These are phyloP conservation scores for Esperia sulphurella DNA, from an alignment of 2,888 invertebrate genomes.

Conservation along the genomic window DNA sequence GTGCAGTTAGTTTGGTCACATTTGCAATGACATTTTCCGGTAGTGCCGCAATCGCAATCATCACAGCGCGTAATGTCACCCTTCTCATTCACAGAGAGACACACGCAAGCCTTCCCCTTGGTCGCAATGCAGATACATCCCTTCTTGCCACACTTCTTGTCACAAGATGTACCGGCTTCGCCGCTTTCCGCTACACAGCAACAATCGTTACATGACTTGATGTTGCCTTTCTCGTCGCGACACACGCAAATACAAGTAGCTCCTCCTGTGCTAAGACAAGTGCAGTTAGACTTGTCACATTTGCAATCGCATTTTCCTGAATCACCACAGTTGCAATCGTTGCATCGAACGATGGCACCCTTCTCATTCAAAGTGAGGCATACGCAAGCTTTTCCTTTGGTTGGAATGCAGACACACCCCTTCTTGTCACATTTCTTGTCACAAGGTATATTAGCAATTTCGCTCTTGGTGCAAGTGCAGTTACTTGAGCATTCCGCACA, in stretches of 20 bases:
- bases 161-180: neutral
- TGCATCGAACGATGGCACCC: constrained; percentile 2
- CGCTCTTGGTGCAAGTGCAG: constrained; percentile 12
- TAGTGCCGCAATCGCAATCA: constrained; percentile 27
- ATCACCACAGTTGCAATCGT: constrained; percentile 5
- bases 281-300: constrained; percentile 17
- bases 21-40: constrained; percentile 16
- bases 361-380: constrained; percentile 17
- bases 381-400: constrained; percentile 14
- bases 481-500: constrained; percentile 5
- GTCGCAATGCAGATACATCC: constrained; percentile 23
- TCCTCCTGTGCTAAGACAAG: constrained; percentile 27
- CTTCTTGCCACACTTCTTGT: constrained; percentile 17
- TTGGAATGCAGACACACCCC: constrained; percentile 12
- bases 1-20: constrained; percentile 30
- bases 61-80: constrained; percentile 24
- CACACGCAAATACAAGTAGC: constrained; percentile 31
- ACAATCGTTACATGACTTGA: constrained; percentile 7
- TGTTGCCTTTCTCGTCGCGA: constrained; percentile 20
- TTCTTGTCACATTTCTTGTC: constrained; percentile 13
- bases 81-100: constrained; percentile 22
- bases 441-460: constrained; percentile 18
- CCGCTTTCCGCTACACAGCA: neutral
- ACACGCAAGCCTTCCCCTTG: constrained; percentile 24
- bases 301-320: neutral